Conservation (phyloP, 2,113 vertebrate species). For the Phainopepla nitens region DNA sequence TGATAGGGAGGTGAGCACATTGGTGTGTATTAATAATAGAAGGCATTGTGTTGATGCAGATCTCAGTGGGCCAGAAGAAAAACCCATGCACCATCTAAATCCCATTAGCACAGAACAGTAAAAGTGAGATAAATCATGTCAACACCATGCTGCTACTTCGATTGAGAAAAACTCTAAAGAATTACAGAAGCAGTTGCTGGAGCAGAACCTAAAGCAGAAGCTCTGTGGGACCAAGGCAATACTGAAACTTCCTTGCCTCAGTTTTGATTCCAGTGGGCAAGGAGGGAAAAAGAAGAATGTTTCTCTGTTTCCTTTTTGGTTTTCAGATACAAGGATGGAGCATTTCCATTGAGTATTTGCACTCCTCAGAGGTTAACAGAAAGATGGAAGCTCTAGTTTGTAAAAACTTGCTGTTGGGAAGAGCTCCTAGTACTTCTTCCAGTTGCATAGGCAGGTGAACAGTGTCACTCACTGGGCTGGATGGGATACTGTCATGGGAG, state of each 20-base stretch:
- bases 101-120: not conserved
- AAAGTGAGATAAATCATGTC: not conserved
- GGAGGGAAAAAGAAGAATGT: not conserved
- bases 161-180: not conserved
- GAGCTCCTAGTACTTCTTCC: not conserved
- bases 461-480: not conserved
- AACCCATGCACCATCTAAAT: not conserved
- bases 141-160: not conserved
- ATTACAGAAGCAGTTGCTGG: not conserved
- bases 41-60: not conserved
- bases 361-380: not conserved
- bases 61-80: not conserved
- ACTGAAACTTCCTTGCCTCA: not conserved
- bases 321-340: not conserved
- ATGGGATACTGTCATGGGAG: not conserved
- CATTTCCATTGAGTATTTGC: not conserved
- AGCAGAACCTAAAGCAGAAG: not conserved
- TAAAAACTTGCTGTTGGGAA: accelerated
- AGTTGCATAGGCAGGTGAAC: not conserved
- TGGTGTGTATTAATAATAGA: not conserved
- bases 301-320: not conserved
- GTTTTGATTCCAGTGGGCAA: not conserved
- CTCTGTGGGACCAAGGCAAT: not conserved
- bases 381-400: not conserved
- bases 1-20: not conserved